Base-by-base conservation (phyloP, 2,888 invertebrate species). In the Cheilosia pagana region DNA sequence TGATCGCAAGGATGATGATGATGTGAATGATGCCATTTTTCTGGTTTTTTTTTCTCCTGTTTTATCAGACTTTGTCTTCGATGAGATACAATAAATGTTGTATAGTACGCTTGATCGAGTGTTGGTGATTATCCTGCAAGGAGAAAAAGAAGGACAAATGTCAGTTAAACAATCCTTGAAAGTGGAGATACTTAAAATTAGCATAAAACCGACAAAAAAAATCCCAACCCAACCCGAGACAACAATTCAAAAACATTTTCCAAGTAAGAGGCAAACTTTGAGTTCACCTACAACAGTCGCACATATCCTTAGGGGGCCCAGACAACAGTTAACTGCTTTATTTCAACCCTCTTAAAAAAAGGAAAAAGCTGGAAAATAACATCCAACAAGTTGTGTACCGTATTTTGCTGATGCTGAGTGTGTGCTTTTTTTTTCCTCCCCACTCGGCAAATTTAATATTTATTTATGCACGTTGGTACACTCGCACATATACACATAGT, bases 291-390 rank as follows among this genome's bases (percentile, higher is more conserved):
- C 50, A 78, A 31, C 43, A 67, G 19, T 43, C 41, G 68, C 45
- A 57, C 23, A 35, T 63, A 78, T 68, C 63, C 74, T 78, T 75
- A 70, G 70, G 78, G 68, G 70, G 63, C 70, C 70, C 77, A 83
- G 74, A 78, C 83, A 70, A 78, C 78, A 70, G 83, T 78, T 70
- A 74, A 83, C 78, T 83, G 68, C 83, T 68, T 78, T 83, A 83
- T 78, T 78, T 62, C 63, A 74, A 70, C 70, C 77, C 63, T 68
- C 68, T 39, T 76, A 35, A 59, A 55, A 50, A 45, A 59, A 19
- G 25, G 21, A 50, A 60, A 41, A 60, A 67, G 45, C 60, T 72
- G 57, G 50, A 78, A 74, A 77, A 68, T 52, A 83, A 70, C 74
- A 78, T 78, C 78, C 83, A 83, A 83, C 83, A 83, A 83, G 83